Conservation (phyloP, 2,113 vertebrate genomes). For the Mugil cephalus region DNA sequence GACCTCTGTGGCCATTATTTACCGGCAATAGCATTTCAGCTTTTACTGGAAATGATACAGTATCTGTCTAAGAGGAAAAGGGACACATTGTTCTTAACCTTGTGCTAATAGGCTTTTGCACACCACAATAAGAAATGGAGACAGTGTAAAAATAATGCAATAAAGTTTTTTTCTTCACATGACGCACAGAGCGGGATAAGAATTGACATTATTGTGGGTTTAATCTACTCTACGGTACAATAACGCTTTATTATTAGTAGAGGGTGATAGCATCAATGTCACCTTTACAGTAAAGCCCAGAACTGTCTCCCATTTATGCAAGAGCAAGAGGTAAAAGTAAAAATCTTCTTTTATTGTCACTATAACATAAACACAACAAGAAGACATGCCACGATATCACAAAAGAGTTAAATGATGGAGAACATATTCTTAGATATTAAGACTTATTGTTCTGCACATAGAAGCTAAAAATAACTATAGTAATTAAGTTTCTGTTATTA, state of each 20-base stretch:
- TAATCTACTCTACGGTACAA: not conserved
- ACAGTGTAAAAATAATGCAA: not conserved
- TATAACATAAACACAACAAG: too few species aligned
- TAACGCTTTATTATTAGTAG: not conserved
- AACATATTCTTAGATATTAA: too few species aligned
- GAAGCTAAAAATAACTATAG: too few species aligned
- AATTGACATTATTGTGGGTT: not conserved
- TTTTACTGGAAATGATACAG: conserved; percentile 70
- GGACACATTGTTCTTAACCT: conserved; percentile 58
- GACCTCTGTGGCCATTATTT: conserved; percentile 77
- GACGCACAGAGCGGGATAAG: not conserved
- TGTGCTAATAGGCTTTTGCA: conserved; percentile 40
- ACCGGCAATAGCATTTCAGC: conserved; percentile 62
- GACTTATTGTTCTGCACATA: too few species aligned
- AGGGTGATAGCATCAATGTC: not conserved
- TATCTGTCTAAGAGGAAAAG: conserved; percentile 49
- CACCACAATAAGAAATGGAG: conserved; percentile 6
- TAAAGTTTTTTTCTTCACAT: not conserved
- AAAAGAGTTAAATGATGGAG: too few species aligned
- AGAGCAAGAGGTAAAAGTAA: not conserved
- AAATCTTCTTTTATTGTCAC: too few species aligned
- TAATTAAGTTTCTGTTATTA: too few species aligned
- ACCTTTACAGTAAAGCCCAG: not conserved
- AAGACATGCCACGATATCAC: too few species aligned
- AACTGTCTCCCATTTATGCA: not conserved